These are phyloP conservation scores for Rhagium mordax DNA, from an alignment of 2,888 invertebrate genomes.

Conservation along the genomic window DNA sequence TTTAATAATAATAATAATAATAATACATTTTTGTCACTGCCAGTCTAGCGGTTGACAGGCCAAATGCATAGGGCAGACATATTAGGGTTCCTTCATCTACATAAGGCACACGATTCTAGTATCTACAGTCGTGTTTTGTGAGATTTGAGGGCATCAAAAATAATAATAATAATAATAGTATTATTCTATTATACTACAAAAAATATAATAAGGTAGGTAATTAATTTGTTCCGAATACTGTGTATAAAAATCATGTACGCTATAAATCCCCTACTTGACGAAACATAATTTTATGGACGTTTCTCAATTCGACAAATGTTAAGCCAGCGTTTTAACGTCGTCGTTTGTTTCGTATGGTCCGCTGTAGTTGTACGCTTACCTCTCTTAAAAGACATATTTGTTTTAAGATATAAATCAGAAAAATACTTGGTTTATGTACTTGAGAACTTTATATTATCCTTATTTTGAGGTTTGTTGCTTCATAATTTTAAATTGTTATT, in stretches of 20 bases:
- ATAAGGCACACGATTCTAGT: too few relatives aligned
- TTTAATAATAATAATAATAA: too few relatives aligned
- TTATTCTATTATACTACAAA: too few relatives aligned
- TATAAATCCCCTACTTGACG: neutral
- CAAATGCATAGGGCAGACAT: too few relatives aligned
- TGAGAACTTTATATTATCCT: constrained; percentile 25
- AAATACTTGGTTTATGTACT: constrained; percentile 31
- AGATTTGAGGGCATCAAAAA: too few relatives aligned
- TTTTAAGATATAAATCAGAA: constrained; percentile 32
- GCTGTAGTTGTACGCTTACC: constrained; percentile 14
- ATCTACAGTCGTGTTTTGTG: too few relatives aligned
- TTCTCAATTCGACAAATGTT: neutral
- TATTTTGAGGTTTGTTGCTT: constrained; percentile 28
- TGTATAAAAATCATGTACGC: neutral
- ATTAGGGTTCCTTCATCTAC: too few relatives aligned
- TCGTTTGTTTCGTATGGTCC: constrained; percentile 6
- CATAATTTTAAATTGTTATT: constrained; percentile 34
- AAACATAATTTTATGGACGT: neutral
- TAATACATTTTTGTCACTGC: too few relatives aligned
- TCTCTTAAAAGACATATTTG: constrained; percentile 27
- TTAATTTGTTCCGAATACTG: too few relatives aligned
- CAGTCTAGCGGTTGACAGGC: too few relatives aligned
- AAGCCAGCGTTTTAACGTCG: neutral
- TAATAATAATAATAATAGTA: too few relatives aligned
- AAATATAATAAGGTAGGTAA: too few relatives aligned